phyloP scores from a whole-genome alignment of 2,797 vertebrate genomes.

The Bovichtus diacanthus region DNA sequence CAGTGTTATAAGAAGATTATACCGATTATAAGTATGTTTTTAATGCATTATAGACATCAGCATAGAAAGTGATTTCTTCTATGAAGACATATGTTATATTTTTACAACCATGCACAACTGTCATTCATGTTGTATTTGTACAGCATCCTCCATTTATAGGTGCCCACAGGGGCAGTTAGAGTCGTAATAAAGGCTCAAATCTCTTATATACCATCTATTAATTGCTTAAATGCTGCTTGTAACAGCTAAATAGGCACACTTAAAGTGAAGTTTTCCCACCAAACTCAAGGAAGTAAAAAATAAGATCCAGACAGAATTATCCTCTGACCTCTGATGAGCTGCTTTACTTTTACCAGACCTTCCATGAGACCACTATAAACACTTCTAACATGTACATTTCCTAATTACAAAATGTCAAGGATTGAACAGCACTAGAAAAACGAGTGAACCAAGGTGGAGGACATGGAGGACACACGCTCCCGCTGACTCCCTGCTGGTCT shows the following conservation, averaged over 20 bases:
- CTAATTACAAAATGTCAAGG: neutral
- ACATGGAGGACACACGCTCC: neutral
- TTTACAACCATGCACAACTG: neutral
- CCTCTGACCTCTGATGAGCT: too few species aligned
- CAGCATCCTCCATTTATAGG: neutral
- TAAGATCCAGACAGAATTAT: too few species aligned
- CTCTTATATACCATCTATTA: neutral
- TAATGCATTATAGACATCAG: too few species aligned
- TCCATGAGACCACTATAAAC: neutral
- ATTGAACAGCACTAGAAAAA: neutral
- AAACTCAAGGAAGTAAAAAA: neutral
- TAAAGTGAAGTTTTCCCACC: neutral
- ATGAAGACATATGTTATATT: too few species aligned
- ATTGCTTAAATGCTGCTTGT: neutral
- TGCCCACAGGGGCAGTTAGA: neutral
- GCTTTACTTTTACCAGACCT: too few species aligned
- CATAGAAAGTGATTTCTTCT: too few species aligned
- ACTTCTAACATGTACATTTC: neutral
- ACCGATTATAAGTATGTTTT: too few species aligned
- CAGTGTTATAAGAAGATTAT: too few species aligned
- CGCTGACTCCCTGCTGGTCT: neutral
- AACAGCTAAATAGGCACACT: neutral
- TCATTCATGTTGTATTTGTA: neutral
- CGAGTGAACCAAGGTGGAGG: neutral
- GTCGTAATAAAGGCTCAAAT: neutral